Evolutionary conservation across 1,140 invertebrate species (phyloP), one percentile per base, ranked within the genome.

Genomic region (Danaus melanippus): DNA sequence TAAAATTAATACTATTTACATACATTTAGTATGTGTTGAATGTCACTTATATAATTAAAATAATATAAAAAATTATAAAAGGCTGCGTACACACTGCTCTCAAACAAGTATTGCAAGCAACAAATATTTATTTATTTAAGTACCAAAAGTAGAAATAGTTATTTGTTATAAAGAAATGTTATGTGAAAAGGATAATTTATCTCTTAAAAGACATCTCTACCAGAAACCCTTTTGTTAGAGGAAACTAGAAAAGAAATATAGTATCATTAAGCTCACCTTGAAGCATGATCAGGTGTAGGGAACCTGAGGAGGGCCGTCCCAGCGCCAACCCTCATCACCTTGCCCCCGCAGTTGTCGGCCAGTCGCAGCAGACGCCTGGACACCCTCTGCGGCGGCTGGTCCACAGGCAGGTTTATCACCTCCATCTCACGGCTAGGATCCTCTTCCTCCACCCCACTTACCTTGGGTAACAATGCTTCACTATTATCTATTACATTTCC

Each of bases 281-380:
- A 84, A 58, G 94, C 92, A 67, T 90, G 90, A 71, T 93, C 92
- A 50, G 90, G 86, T 39, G 90, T 92, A 45, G 90, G 87, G 85
- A 96, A 96, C 57, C 90, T 88, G 48, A 96, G 70, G 56, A 91
- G 86, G n/a, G 94, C 94, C 58, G 87, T 89, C 48, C 90, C 89
- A 12, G 89, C 87, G 10, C 89, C 88, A 11, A 96, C 87, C 59
- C 87, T 77, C 0, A 93, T 69, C 10, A 96, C 92, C 64, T 91
- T 90, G 10, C 95, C 95, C 9, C 95, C 94, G 78, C 93, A 95
- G 79, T 95, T 96, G 63, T 92, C 91, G 2, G 92, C 93, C 40
- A 96, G 79, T 58, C 91, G 89, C 53, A 91, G 90, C 11, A 97
- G 84, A 12, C 92, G 85, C 56, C 88, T 88, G 12, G 88, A 89